Conservation (phyloP, 2,888 invertebrate genomes). For the Gastracanthus pulcherrimus region DNA sequence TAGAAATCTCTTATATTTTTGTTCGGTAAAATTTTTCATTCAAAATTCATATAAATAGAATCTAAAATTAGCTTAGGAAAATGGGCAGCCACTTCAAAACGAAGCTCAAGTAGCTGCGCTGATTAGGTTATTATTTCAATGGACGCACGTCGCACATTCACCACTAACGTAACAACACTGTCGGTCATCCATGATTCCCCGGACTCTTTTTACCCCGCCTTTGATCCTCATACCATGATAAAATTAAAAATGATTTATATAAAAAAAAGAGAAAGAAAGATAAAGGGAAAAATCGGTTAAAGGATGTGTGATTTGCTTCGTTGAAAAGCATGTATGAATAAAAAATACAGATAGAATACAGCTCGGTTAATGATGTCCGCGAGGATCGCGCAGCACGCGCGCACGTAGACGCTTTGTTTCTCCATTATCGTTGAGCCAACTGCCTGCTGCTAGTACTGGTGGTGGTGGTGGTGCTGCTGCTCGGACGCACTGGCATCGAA, state of each 20-base stretch:
- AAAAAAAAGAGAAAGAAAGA: not conserved
- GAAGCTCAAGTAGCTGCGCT: not conserved
- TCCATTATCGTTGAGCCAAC: constrained; percentile 10
- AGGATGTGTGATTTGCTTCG: not conserved
- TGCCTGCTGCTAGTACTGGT: too few relatives aligned
- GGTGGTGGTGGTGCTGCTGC: too few relatives aligned
- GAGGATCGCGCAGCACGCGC: not conserved
- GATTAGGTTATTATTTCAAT: not conserved
- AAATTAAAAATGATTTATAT: not conserved
- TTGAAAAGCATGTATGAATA: not conserved
- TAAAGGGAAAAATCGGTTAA: not conserved
- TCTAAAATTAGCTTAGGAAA: not conserved
- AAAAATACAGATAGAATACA: not conserved
- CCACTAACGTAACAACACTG: not conserved
- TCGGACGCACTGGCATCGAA: not conserved
- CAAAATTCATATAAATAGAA: not conserved
- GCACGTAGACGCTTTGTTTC: constrained; percentile 15
- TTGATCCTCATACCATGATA: not conserved
- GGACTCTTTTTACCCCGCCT: not conserved
- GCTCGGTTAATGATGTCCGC: not conserved
- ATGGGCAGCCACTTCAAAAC: not conserved
- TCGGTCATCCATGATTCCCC: not conserved
- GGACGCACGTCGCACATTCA: not conserved
- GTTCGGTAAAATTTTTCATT: not conserved
- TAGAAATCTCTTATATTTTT: not conserved